Evolutionary conservation across 1,140 invertebrate genomes (phyloP), one percentile per base, ranked within the genome.

Genomic region (Scaptomyza pallida): DNA sequence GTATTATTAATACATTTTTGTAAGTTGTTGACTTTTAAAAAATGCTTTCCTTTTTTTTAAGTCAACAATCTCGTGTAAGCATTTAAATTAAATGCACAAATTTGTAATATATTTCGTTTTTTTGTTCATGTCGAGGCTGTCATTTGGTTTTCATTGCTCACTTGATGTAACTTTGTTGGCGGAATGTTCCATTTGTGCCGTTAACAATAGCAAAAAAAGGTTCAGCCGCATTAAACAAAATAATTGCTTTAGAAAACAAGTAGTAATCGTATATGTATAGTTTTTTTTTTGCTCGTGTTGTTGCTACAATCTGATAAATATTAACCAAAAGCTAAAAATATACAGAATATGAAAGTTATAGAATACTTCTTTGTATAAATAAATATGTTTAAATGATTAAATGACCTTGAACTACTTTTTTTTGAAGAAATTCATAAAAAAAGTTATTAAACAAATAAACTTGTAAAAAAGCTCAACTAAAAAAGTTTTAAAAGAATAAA

Each of bases 151-250:
- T 59, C 8, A 52, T 52, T 68, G 56, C 17, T 52, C 30, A 45
- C 9, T 19, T 33, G 41, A 48, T 41, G 45, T 26, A 9, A 51
- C 10, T 45, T 44, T 56, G 59, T 60, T 35, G 35, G 16, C 43
- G n/a, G 37, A 48, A n/a, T 63, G 67, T 43, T 71, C 68, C 30
- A 52, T 54, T 65, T 72, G 69, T 52, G 45, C 15, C n/a, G 48
- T 44, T 57, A 54, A 72, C 69, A 72, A 65, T 52, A 52, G 54
- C 54, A n/a, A n/a, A 48, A n/a, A 48, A 48, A 62, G 51, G 79
- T 82, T 82, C 75, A 67, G 79, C 75, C 52, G 51, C 71, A 82
- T 82, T 82, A 83, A 83, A 78, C 79, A 43, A 57, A 48, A 55
- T 82, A 83, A 82, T 83, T 83, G 63, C 61, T 70, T 17, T 64